Evolutionary conservation across 2,113 vertebrate species (phyloP).

Genomic region (Pangasianodon hypophthalmus): DNA sequence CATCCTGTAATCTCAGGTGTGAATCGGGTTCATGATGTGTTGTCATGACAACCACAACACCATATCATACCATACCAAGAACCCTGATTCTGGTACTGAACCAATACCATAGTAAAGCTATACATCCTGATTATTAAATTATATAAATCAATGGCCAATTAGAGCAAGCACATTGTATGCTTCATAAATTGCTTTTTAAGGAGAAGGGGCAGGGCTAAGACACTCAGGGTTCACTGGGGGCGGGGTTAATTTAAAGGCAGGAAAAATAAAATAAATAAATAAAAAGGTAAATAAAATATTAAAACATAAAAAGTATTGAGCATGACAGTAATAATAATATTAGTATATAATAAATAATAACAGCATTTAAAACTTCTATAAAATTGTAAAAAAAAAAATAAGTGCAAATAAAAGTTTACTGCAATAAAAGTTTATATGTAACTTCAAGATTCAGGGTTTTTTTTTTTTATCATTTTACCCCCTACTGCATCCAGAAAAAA

Average conservation of each 20-base stretch:
- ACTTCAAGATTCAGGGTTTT: not conserved
- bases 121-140: not conserved
- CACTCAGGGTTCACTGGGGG: not conserved
- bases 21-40: not conserved
- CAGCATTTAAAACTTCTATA: not conserved
- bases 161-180: not conserved
- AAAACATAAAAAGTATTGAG: not conserved
- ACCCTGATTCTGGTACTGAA: not conserved
- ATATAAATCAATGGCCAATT: not conserved
- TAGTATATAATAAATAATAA: not conserved
- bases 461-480: not conserved
- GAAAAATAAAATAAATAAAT: not conserved
- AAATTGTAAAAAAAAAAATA: not conserved
- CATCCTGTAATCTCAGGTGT: not conserved
- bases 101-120: not conserved
- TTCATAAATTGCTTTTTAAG: not conserved
- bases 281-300: not conserved
- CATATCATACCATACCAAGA: not conserved
- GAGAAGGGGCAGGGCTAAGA: not conserved
- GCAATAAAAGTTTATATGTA: not conserved
- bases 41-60: not conserved
- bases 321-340: too few relatives aligned
- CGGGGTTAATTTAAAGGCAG: not conserved
- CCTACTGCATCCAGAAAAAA: not conserved
- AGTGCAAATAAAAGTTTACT: not conserved